These are phyloP conservation scores for Pogoniulus pusillus DNA, from an alignment of 2,797 vertebrate species.

Conservation along the genomic window DNA sequence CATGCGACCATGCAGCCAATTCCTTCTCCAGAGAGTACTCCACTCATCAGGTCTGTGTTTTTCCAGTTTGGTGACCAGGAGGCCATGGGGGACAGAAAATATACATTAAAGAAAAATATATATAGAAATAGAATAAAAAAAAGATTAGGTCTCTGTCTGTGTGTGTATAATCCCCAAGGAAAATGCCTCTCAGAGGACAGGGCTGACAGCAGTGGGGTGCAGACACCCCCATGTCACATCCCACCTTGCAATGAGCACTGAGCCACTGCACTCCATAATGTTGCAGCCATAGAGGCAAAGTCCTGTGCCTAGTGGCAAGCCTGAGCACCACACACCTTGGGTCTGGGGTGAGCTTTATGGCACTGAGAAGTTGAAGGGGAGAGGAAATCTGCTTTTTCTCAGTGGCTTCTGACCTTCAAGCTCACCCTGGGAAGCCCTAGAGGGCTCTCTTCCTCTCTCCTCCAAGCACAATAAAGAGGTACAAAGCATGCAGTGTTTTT, in stretches of 20 bases:
- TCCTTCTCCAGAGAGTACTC: no score
- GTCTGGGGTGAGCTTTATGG: background rate
- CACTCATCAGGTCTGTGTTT: no score
- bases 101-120: no score
- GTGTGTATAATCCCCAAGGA: background rate
- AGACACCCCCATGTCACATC: background rate
- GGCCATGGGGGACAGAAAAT: no score
- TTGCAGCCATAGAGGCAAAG: background rate
- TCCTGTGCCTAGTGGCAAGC: background rate
- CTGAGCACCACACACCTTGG: background rate
- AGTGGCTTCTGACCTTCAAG: background rate
- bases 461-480: background rate
- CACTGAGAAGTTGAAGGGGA: background rate
- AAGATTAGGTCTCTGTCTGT: background rate
- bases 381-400: constrained; percentile 41
- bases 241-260: background rate
- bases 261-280: fast-evolving
- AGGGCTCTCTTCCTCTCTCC: background rate
- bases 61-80: no score
- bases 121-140: no score
- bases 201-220: background rate
- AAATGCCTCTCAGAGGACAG: background rate
- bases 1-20: no score
- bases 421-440: background rate
- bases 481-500: constrained; percentile 28